A percentile compares a stretch with the other conserved stretches of the same genome.
phyloP scores from a whole-genome alignment of 1,140 invertebrate species.

The Whitmania pigra region DNA sequence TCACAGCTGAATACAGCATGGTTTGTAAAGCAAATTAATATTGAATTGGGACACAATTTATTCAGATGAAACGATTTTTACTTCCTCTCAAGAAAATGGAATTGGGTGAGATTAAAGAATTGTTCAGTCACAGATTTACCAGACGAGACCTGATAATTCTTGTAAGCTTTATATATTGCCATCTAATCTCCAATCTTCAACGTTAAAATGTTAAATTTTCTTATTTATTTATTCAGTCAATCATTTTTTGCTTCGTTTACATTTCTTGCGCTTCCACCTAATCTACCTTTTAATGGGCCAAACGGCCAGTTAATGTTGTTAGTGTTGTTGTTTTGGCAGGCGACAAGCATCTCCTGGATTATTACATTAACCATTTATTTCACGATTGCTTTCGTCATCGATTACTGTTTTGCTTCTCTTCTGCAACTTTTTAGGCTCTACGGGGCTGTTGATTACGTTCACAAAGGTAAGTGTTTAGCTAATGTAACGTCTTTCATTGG shows the following conservation, averaged over 20 bases:
- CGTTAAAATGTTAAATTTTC: too few species aligned
- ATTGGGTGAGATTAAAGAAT: constrained; percentile 25
- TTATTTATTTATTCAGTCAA: too few species aligned
- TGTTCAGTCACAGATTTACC: constrained; percentile 27
- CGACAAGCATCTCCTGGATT: constrained; percentile 28
- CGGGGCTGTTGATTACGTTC: constrained; percentile 33
- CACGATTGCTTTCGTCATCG: constrained; percentile 31
- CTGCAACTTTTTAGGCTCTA: constrained; percentile 31
- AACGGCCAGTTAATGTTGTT: too few species aligned
- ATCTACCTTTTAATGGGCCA: too few species aligned
- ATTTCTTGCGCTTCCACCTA: too few species aligned
- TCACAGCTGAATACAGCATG: too few species aligned
- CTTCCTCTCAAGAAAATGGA: constrained; percentile 36
- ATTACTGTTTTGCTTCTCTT: constrained; percentile 29
- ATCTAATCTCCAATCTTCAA: too few species aligned
- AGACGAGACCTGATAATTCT: constrained; percentile 29
- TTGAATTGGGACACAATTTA: constrained; percentile 15
- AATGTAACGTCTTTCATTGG: too few species aligned
- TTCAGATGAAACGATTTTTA: constrained; percentile 29
- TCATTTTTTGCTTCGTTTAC: not conserved
- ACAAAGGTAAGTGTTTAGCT: constrained; percentile 26
- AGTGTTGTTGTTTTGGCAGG: constrained; percentile 19
- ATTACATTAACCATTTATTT: constrained; percentile 28
- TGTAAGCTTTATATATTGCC: not conserved
- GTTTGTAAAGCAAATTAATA: too few species aligned